A percentile compares a stretch with the other conserved stretches of the same genome.
phyloP scores from a whole-genome alignment of 2,888 invertebrate genomes.

The Thalpophila matura region DNA sequence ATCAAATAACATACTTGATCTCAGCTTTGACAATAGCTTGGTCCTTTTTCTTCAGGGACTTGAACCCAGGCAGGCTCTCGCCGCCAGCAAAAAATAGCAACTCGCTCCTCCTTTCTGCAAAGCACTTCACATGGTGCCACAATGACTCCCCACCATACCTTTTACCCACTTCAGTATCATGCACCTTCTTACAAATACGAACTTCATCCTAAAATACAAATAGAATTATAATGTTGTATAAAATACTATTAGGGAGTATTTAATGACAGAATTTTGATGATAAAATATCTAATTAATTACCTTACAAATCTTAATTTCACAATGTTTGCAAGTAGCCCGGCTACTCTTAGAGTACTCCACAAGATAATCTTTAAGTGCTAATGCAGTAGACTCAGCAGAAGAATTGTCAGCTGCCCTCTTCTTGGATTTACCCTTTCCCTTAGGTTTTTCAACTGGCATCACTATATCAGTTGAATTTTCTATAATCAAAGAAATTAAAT shows the following conservation, averaged over 20 bases:
- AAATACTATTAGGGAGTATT: no score
- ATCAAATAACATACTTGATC: conserved; percentile 90
- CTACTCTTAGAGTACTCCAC: conserved; percentile 97
- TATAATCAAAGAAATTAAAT: conserved; percentile 43
- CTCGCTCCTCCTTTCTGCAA: conserved; percentile 93
- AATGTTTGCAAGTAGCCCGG: conserved; percentile 95
- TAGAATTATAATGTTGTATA: neutral
- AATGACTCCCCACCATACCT: conserved; percentile 95
- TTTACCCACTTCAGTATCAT: conserved; percentile 94
- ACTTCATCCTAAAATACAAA: conserved; percentile 91
- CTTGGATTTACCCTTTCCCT: conserved; percentile 88
- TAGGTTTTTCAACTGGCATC: conserved; percentile 84
- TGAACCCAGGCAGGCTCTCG: conserved; percentile 94
- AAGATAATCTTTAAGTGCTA: conserved; percentile 91
- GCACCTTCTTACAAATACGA: conserved; percentile 96
- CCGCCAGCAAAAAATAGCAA: conserved; percentile 94
- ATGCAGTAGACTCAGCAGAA: conserved; percentile 57
- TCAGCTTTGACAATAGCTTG: conserved; percentile 91
- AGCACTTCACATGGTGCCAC: conserved; percentile 98
- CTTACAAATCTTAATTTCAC: conserved; percentile 96
- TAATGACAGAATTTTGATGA: no score
- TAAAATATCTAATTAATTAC: no score
- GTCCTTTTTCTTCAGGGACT: conserved; percentile 93
- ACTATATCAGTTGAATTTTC: conserved; percentile 75
- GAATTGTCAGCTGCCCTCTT: conserved; percentile 76